Base-by-base conservation (phyloP, 2,797 vertebrate genomes). In the Eulemur mongoz region DNA sequence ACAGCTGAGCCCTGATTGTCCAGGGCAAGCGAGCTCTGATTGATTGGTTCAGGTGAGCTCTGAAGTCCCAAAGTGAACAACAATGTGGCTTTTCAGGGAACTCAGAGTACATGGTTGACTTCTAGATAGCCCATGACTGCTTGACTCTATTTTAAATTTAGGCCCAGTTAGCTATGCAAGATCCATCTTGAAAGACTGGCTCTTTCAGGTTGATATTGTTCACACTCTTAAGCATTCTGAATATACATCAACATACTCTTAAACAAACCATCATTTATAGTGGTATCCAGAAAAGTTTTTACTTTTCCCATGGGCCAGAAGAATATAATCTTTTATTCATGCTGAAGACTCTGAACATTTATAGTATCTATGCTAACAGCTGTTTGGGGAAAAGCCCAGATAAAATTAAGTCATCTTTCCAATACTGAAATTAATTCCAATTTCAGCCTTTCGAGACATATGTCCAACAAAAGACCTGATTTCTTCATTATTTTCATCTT, bases 301-400 rank as follows among this genome's bases (percentile, higher is more conserved):
- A 48, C 45, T 61, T 83, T 81, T 52, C 25, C 38, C 43, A 22
- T 83, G 25, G 43, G 79, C 73, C n/a, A 82, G 79, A 91, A 84
- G 45, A 96, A 40, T 69, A 52, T 69, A 23, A 96, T 82, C 75
- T 85, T 88, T 90, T 86, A 94, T 95, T 96, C 84, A 95, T 92
- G 50, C 22, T 50, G 25, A 95, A 83, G 59, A 59, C 22, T 38
- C 7, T 30, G 32, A 75, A 81, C 38, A 89, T 89, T 92, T 82
- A 61, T 69, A 86, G 61, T 17, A 85, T 76, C 45, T 87, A 65
- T 35, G 30, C 63, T 89, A 91, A 73, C 79, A 95, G 43, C 10
- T 73, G 13, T 69, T 73, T 95, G 70, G 76, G 84, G 48, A 18
- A 61, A 94, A 97, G 25, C 45, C 79, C 79, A 93, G 92, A 93